Evolutionary conservation across 2,888 invertebrate genomes (phyloP), one percentile per base, ranked within the genome.

Genomic region (Allolobophora icterica): DNA sequence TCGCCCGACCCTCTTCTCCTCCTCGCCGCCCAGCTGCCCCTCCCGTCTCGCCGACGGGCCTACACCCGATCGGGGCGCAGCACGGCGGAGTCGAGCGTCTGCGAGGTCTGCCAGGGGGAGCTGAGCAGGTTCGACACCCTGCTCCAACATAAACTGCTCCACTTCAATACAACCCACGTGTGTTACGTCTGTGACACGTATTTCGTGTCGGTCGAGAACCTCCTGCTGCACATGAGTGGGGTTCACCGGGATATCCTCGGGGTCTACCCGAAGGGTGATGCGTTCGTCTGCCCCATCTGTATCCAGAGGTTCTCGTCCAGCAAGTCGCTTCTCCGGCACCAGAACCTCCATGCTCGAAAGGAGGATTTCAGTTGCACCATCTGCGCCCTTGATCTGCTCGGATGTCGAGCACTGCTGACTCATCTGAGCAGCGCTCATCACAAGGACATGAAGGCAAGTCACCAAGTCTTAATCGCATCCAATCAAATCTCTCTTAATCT

Each of bases 111-210:
- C 91, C 93, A 93, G 90, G 93, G 92, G 2, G 93, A 93, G 90
- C 91, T 93, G 84, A 58, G 84, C 11, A 71, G 91, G 24, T 91
- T 89, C 34, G 92, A 92, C 35, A 42, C 91, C 30, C 92, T 93
- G 52, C 92, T 92, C 45, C 91, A 91, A 24, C 93, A 93, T 92
- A 93, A 93, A 87, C 91, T 93, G 35, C 92, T 92, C n/a, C 93
- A 93, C 92, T 93, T 93, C 92, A 93, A 93, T 92, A 93, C 92
- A 24, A 91, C 92, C 34, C 92, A 92, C 89, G 93, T 93, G 35
- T 93, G 93, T 90, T 93, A 93, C 90, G 92, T 92, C 33, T 93
- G 93, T 90, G 93, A 93, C 91, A 91, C 91, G 21, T 93, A 92
- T 91, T 92, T 93, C 91, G 89, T 91, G 40, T 89, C 90, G 45